Conservation (phyloP, 2,797 vertebrate species). For the Lagorchestes hirsutus region DNA sequence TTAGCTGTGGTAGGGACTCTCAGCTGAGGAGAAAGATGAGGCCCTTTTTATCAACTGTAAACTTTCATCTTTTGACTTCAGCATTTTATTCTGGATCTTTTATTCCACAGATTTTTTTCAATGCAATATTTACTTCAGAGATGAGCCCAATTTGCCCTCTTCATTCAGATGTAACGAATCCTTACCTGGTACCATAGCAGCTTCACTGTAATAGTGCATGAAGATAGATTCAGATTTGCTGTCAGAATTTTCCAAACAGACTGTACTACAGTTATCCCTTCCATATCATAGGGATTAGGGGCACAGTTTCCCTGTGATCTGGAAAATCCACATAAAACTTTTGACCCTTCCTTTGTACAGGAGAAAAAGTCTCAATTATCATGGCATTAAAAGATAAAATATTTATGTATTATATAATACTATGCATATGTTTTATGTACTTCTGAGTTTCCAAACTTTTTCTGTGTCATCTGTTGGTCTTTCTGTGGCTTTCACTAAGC, state of each 20-base stretch:
- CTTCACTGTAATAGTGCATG: slow-evolving; percentile 85
- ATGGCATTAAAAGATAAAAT: not conserved
- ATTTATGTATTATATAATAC: not conserved
- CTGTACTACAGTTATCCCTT: slow-evolving; percentile 65
- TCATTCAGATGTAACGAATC: slow-evolving; percentile 83
- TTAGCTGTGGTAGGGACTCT: not conserved
- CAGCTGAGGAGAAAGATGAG: not conserved
- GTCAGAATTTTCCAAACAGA: slow-evolving; percentile 86
- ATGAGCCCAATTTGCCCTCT: not conserved
- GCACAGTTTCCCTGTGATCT: not conserved
- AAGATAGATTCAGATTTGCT: slow-evolving; percentile 85
- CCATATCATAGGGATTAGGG: not conserved
- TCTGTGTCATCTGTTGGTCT: not conserved
- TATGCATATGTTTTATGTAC: not conserved
- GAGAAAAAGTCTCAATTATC: not conserved
- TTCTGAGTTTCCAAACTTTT: not conserved
- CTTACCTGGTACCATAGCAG: slow-evolving; percentile 85
- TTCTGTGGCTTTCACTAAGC: not conserved
- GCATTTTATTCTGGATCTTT: slow-evolving; percentile 23
- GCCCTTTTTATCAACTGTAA: slow-evolving; percentile 5
- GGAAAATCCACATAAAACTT: not conserved
- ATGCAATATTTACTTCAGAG: slow-evolving; percentile 6
- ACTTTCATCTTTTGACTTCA: not conserved
- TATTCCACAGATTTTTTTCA: not conserved
- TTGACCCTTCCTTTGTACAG: not conserved